Base-by-base conservation (phyloP, 2,888 invertebrate species). In the Argynnis bischoffii region DNA sequence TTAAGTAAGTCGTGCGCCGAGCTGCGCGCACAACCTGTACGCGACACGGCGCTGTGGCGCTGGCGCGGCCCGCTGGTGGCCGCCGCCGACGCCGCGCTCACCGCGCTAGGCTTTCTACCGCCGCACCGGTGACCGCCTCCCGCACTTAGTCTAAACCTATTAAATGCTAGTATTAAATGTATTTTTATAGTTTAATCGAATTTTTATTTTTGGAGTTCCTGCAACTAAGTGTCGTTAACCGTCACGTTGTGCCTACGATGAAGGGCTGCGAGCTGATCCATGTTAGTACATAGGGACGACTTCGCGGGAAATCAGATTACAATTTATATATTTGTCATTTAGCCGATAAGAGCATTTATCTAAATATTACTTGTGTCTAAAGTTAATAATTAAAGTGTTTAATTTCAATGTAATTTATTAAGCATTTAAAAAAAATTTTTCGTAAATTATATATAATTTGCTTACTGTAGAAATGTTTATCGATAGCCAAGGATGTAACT, bases 21-120 rank as follows among this genome's bases (percentile, higher is more conserved):
- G 81, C 97, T 96, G 85, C 94, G 96, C 69, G 95, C 96, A 80
- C 95, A 96, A 78, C 96, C 96, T 67, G 95, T 97, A 66, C 94
- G 96, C 85, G 98, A 98, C 88, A 95, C 96, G 46, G 96, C 96
- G 64, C 96, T 98, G 77, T 98, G 97, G 98, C 95, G 96, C 82
- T 98, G 96, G 92, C 97, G 96, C 82, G 96, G 96, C 61, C 94
- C 95, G 75, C 93, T 98, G 15, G 94, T 97, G 65, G 89, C 94
- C 56, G 93, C 96, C 77, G 96, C 96, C 3, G 95, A 95, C 64
- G 92, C 93, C 64, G 96, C 96, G 47, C 92, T 98, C 68, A 94
- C 94, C 73, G 94, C 93, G 55, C 94, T 98, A 55, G 96, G 95
- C 57, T 97, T 97, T 87, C 95, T 95, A 79, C 88, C 89, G 63